Evolutionary conservation across 2,888 invertebrate species (phyloP), one percentile per base, ranked within the genome.

Genomic region (Theodoxus fluviatilis): DNA sequence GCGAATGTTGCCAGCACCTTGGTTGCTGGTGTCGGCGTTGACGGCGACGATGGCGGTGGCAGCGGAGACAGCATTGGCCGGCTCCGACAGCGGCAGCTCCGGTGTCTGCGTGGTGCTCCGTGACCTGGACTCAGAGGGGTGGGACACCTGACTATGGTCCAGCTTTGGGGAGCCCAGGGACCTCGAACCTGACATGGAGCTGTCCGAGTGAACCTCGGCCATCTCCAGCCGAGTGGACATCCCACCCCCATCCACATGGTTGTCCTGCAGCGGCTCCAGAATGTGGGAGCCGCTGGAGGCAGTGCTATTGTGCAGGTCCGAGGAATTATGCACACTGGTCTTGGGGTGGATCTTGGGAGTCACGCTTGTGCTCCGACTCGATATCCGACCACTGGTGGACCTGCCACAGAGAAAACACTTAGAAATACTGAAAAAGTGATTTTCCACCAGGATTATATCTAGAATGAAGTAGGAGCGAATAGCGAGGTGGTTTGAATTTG

Each of bases 251-350:
- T 69, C 66, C 12, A 73, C 71, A 52, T 74, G 72, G 70, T 77
- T 75, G 69, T 73, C 67, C 22, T 67, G 68, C 25, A 75, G 67
- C 43, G 74, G 77, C 71, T 84, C 84, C 28, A 85, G 78, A 49
- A 83, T 82, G 72, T 85, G 86, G 35, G 84, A 85, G 31, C 84
- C 85, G 67, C 85, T 85, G 31, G 85, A 86, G 37, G 83, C 80
- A 12, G 82, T 81, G 67, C 81, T 82, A 75, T 84, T 83, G 55
- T 83, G 81, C 28, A 83, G 77, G 73, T 84, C 83, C 22, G 83
- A 77, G 35, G 85, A 85, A 73, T 84, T 84, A 70, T 85, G 80
- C 66, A 84, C 80, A 59, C 83, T 79, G n/a, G 81, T 79, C 73
- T 82, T 83, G 74, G 80, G 72, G 47, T 80, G 75, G 67, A 82